Evolutionary conservation across 2,797 vertebrate species (phyloP).

Genomic region (Protosalanx chinensis): DNA sequence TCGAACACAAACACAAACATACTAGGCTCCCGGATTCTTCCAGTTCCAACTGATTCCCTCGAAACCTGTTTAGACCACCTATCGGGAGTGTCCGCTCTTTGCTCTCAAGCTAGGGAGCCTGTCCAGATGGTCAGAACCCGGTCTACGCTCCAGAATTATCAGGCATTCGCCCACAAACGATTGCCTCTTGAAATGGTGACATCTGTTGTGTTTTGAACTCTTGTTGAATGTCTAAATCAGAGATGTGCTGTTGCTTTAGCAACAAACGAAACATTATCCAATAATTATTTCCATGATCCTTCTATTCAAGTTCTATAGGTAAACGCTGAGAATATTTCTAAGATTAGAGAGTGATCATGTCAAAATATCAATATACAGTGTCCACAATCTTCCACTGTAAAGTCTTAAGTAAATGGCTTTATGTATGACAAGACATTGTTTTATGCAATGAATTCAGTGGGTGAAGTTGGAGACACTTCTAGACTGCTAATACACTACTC

Average conservation of each 20-base stretch:
- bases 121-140: conserved; percentile 7
- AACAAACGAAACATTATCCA: neutral
- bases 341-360: neutral
- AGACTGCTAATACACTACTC: neutral
- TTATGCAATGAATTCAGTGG: neutral
- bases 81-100: neutral
- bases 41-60: conserved; percentile 1
- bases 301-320: neutral
- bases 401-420: neutral
- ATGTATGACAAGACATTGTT: neutral
- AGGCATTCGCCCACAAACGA: conserved; percentile 2
- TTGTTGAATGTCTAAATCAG: neutral
- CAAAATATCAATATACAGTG: neutral
- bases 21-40: conserved; percentile 6
- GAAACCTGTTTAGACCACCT: neutral
- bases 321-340: neutral
- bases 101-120: neutral
- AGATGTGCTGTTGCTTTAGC: neutral
- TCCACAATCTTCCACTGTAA: too few relatives aligned
- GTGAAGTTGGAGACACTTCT: neutral
- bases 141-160: neutral
- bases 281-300: neutral
- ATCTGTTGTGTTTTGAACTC: neutral
- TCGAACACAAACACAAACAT: neutral
- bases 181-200: neutral